Evolutionary conservation across 2,113 vertebrate genomes (phyloP), one percentile per base, ranked within the genome.

Genomic region (Actenoides lindsayi): DNA sequence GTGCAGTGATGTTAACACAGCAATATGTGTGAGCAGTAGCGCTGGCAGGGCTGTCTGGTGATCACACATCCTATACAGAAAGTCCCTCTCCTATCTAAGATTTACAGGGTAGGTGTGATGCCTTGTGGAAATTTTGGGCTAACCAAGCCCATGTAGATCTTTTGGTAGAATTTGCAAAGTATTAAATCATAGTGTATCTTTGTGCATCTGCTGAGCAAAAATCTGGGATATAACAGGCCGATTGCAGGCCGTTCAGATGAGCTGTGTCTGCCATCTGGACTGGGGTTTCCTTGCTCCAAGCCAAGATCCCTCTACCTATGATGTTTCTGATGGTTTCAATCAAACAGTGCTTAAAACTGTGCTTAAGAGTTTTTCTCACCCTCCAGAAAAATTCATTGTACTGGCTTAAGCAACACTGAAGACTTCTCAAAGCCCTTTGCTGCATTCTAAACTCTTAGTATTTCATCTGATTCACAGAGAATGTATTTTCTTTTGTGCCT

Each of bases 181-280:
- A 63, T 59, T 67, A 63, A 56, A 60, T 68, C 31, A 20, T 74
- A 24, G 33, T 57, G 9, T 76, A 31, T 62, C 3, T 79, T 64
- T 95, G 62, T 90, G 44, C 18, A 50, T 46, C 19, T 81, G 28
- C 31, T 53, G 57, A 73, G n/a, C 37, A 48, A 64, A 93, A 94
- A 13, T 65, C 60, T 1, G 0, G 28, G 39, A 12, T 5, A 5
- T 77, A 83, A 44, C 33, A 83, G 90, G 18, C 57, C 71, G 65
- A 44, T 10, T 68, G 24, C 27, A 76, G 50, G 28, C 44, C 85
- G 62, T 73, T 94, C 16, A 8, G 5, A 3, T 76, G 44, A 87
- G 24, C 48, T 41, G 31, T 76, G 56, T 81, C 80, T 95, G 75
- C 51, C 42, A 44, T 60, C 53, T 85, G 62, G 67, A 65, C 70